These are phyloP conservation scores for Andrena trimmerana DNA, from an alignment of 2,888 invertebrate genomes.

Conservation along the genomic window DNA sequence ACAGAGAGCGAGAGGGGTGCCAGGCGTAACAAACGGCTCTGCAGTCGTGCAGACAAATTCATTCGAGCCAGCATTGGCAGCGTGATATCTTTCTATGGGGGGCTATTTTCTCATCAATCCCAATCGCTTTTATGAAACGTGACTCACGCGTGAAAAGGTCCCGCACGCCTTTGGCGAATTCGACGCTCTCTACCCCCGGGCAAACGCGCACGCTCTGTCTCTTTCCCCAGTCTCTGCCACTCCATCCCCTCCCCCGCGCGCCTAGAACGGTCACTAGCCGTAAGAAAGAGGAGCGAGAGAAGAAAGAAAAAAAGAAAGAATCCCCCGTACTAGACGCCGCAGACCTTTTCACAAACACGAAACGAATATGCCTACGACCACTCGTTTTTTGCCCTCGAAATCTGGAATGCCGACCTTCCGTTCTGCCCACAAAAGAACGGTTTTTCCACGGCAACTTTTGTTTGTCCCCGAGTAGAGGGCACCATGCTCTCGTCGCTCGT, in stretches of 20 bases:
- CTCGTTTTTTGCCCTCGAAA: neutral
- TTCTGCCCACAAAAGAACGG: neutral
- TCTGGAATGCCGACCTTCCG: slow-evolving; percentile 13
- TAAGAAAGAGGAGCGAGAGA: neutral
- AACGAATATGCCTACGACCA: neutral
- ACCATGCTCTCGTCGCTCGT: too few relatives aligned
- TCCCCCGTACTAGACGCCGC: neutral
- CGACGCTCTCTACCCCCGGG: slow-evolving; percentile 48
- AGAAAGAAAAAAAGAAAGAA: slow-evolving; percentile 4
- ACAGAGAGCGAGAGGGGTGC: slow-evolving; percentile 43
- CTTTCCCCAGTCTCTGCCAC: neutral
- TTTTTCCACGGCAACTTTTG: slow-evolving; percentile 8
- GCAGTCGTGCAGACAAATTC: slow-evolving; percentile 70
- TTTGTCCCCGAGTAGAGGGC: too few relatives aligned
- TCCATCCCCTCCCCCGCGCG: neutral
- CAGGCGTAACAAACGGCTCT: slow-evolving; percentile 64
- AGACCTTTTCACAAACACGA: neutral
- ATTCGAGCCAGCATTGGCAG: slow-evolving; percentile 72
- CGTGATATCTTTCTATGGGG: slow-evolving; percentile 78
- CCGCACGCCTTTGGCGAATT: slow-evolving; percentile 72
- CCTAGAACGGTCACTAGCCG: slow-evolving; percentile 4
- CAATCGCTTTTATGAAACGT: slow-evolving; percentile 82
- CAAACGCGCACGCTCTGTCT: neutral
- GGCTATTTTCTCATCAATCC: slow-evolving; percentile 83
- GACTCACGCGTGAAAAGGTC: slow-evolving; percentile 82